Evolutionary conservation across 35 echinoderm and acorn worm species (phyloP), one percentile per base, ranked within the genome.

Genomic region (Apostichopus californicus): DNA sequence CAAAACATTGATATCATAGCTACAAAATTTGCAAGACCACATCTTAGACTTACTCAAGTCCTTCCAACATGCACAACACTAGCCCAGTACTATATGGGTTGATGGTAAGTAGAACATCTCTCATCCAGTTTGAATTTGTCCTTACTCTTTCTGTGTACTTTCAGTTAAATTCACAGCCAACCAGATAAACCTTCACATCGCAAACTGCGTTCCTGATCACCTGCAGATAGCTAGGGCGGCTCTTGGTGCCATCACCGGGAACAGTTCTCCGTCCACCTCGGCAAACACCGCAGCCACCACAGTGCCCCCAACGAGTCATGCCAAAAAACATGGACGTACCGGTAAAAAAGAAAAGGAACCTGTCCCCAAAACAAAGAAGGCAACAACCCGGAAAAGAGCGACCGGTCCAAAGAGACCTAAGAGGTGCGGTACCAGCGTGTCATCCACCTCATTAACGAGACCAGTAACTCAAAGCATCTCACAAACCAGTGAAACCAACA

Each of bases 151-250:
- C 73, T 46, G 34, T 46, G 34, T 46, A 26, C 72, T 26, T 57
- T 24, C 68, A 91, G 89, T 23, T 8, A 78, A 91, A 56, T 91
- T 91, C 46, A 91, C 89, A 10, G 89, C 89, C 8, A 77, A 59
- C 57, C 89, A 91, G 77, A 91, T 91, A n/a, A 91, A 91, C 56
- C 54, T 91, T 8, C 89, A 91, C 75, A 57, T 91, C 12, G 86
- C 61, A 25, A 89, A 73, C 63, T 89, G 86, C 26, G 52, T 25
- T 18, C 86, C 86, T 5, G 63, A 89, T 57, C 86, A 89, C 46
- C 61, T 18, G 52, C 86, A 73, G n/a, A 89, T 89, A 10, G 86
- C 86, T 15, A 68, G 64, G 26, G 86, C 18, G 8, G 86, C 61
- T n/a, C 68, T 89, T 10, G 64, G 28, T 55, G 60, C 86, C 9